Evolutionary conservation across 2,888 invertebrate species (phyloP), one percentile per base, ranked within the genome.

Genomic region (Microdon myrmicae): DNA sequence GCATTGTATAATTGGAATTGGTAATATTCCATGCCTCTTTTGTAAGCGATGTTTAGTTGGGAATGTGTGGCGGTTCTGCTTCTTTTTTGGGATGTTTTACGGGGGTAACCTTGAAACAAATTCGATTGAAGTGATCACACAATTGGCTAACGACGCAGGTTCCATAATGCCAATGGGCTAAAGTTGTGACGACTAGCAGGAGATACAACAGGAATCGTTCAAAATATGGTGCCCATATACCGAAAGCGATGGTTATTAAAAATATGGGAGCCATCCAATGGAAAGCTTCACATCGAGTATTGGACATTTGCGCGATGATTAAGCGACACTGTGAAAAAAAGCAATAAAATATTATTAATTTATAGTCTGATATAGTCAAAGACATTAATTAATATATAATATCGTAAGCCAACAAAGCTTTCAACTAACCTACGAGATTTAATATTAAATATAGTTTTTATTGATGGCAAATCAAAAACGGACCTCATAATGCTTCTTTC

Each of bases 291-390:
- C 95, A 94, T 16, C 92, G 86, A 0, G 94, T 95, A 76, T 88
- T 89, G 73, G 94, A 94, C 99, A 99, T 99, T 82, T 99, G 98
- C 1, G 94, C 88, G 51, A 99, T 96, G 71, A 99, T 99, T 68
- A 99, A 84, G 2, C 95, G 94, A 78, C 96, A 96, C 96, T 97
- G 84, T 31, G 82, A 72, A 26, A 47, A 67, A 47, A 75, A 76
- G 75, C 10, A 37, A 4, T 25, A 16, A 25, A 19, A 44, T 19
- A 37, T 2, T 54, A 43, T 14, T 20, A 10, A 8, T 20, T 9
- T 35, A 9, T 35, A n/a, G 4, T 25, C 25, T 14, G 9, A 19
- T 16, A 8, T 10, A 31, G 8, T 29, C 1, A 16, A 19, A 43
- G 7, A 13, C 17, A 13, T n/a, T n/a, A n/a, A n/a, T n/a, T n/a